These are phyloP conservation scores for Crocodylus rhombifer DNA, from an alignment of 2,797 vertebrate species.

Conservation along the genomic window DNA sequence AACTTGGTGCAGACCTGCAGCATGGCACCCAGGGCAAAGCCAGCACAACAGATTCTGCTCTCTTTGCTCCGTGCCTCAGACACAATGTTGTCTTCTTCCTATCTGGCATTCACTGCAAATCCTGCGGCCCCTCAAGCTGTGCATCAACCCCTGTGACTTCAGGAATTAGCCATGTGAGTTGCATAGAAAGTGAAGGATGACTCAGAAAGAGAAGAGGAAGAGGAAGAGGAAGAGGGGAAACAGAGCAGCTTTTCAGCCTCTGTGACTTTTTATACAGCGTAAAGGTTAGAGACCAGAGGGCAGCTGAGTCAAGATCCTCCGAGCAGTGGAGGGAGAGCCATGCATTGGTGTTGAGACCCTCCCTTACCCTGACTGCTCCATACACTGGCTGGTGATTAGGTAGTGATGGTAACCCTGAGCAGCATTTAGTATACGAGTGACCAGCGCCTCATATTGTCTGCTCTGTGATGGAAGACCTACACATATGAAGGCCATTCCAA, in stretches of 20 bases:
- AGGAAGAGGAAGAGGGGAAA: neutral
- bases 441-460: no score
- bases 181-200: accelerated
- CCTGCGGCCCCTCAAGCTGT: neutral
- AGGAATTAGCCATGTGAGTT: neutral
- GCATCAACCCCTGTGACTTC: neutral
- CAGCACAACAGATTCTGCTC: neutral
- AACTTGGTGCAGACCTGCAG: neutral
- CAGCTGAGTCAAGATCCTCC: no score
- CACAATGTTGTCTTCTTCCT: neutral
- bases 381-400: no score
- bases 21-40: neutral
- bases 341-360: no score
- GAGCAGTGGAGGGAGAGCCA: no score
- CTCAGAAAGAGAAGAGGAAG: neutral
- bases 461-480: no score
- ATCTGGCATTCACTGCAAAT: neutral
- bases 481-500: no score
- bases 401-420: no score
- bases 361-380: no score
- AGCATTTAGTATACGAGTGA: no score
- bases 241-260: neutral
- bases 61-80: neutral
- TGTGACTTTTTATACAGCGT: neutral
- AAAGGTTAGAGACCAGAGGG: no score